phyloP scores from a whole-genome alignment of 2,888 invertebrate genomes.

The Meteorus colon region DNA sequence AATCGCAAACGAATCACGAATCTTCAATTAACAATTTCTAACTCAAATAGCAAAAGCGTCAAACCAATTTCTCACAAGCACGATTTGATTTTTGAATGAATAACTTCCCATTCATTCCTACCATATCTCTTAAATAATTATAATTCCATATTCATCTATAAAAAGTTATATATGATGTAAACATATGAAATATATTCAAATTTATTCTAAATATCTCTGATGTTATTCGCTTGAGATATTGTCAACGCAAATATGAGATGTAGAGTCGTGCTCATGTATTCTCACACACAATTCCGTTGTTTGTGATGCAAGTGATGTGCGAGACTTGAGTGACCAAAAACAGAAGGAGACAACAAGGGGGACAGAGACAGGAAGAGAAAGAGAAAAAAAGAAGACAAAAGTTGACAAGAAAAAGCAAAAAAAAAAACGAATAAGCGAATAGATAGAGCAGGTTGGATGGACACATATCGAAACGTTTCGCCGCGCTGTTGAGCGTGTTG shows the following conservation, averaged over 20 bases:
- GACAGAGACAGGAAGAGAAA: not conserved
- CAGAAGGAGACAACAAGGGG: too few species aligned
- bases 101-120: too few species aligned
- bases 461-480: constrained; percentile 48
- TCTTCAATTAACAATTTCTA: too few species aligned
- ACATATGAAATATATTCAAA: not conserved
- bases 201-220: not conserved
- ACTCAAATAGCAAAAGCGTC: too few species aligned
- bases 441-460: constrained; percentile 50
- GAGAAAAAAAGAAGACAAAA: constrained; percentile 24
- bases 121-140: too few species aligned
- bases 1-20: too few species aligned
- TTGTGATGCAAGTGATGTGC: constrained; percentile 41
- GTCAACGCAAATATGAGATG: not conserved
- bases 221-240: not conserved
- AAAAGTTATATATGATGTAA: too few species aligned
- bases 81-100: not conserved
- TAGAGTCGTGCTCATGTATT: not conserved
- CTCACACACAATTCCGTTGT: constrained; percentile 44
- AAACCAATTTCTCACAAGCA: not conserved
- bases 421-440: constrained; percentile 14
- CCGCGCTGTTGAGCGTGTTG: constrained; percentile 58
- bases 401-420: constrained; percentile 3
- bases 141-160: too few species aligned
- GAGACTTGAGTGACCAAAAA: not conserved